Percentiles rank a stretch among this genome's conserved stretches.
Conservation (phyloP, 2,113 vertebrate genomes). For the Sclerurus mexicanus region DNA sequence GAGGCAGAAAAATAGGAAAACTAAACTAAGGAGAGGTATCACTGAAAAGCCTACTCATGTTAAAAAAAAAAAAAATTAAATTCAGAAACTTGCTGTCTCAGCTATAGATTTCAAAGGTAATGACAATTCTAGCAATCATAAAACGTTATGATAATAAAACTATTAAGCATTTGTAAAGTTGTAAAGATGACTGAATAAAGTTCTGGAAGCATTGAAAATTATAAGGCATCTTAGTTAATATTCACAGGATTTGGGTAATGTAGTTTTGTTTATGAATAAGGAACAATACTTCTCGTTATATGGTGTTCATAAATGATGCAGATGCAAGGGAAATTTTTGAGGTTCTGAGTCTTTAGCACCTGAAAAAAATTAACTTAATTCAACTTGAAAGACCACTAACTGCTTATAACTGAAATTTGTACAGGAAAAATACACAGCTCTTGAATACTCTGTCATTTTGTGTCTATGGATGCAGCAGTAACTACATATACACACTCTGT, state of each 20-base stretch:
- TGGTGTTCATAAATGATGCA: not conserved
- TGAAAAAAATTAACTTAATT: not conserved
- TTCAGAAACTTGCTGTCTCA: not conserved
- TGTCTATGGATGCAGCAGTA: not conserved
- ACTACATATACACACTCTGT: accelerated
- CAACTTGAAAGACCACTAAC: not conserved
- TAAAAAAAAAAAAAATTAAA: not conserved
- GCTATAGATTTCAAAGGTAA: not conserved
- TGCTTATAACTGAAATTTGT: not conserved
- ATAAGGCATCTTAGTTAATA: not conserved
- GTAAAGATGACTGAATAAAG: not conserved
- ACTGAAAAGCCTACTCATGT: not conserved
- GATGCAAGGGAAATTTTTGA: not conserved
- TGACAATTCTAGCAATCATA: not conserved
- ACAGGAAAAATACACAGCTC: not conserved
- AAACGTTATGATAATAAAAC: not conserved
- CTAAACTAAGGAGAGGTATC: not conserved
- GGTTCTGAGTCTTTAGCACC: not conserved
- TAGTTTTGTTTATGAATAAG: not conserved
- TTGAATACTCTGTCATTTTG: not conserved
- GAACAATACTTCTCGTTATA: not conserved
- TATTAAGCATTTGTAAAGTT: not conserved
- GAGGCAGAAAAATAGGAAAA: not conserved
- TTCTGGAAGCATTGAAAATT: not conserved
- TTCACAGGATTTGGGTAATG: not conserved